Conservation (phyloP, 1,140 invertebrate species). For the Brachionus rotundiformis region DNA sequence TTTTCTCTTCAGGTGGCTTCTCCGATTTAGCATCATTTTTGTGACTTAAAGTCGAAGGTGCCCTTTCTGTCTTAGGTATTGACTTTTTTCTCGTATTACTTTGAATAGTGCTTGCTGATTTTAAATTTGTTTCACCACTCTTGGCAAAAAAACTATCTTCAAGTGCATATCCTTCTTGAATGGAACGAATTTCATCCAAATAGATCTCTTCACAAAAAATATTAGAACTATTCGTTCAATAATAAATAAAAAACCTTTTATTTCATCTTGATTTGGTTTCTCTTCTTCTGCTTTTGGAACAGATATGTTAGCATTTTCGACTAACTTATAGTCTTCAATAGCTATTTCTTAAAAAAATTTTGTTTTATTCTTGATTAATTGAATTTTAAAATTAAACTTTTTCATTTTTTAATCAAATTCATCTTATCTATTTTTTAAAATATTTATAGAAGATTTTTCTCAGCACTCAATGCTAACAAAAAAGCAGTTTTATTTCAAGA, state of each 20-base stretch:
- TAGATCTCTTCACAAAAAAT: neutral
- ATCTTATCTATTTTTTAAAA: too few relatives aligned
- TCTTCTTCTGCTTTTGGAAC: neutral
- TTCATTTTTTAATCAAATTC: too few relatives aligned
- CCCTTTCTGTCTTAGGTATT: neutral
- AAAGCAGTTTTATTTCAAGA: too few relatives aligned
- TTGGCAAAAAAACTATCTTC: slow-evolving; percentile 17
- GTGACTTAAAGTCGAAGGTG: neutral
- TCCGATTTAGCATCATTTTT: slow-evolving; percentile 24
- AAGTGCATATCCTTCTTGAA: neutral
- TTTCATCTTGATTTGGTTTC: neutral
- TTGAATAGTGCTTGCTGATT: slow-evolving; percentile 14
- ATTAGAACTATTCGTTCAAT: neutral
- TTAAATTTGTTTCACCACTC: neutral
- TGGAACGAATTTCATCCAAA: slow-evolving; percentile 4
- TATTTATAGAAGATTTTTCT: too few relatives aligned
- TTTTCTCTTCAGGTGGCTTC: neutral
- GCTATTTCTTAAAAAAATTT: neutral
- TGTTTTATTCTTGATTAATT: neutral
- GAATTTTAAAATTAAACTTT: too few relatives aligned
- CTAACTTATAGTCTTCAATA: neutral
- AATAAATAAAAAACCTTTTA: slow-evolving; percentile 1
- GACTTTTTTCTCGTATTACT: neutral
- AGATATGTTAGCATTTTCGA: neutral
- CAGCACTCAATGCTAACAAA: too few relatives aligned